Percentiles rank a stretch among this genome's conserved stretches.
Conservation (phyloP, 2,797 vertebrate species). For the Enteromius treurensis region DNA sequence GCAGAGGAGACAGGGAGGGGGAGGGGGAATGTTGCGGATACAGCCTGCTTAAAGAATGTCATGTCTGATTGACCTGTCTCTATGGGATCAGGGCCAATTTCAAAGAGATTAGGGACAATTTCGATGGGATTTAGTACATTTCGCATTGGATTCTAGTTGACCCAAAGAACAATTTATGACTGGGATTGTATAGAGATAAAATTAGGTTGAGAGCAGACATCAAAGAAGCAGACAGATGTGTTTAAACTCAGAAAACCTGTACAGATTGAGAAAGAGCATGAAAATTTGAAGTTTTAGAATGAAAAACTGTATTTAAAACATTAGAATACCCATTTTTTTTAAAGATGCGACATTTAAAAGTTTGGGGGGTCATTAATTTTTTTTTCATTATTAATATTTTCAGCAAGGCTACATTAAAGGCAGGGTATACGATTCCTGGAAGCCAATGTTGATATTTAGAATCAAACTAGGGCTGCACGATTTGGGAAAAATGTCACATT, state of each 20-base stretch:
- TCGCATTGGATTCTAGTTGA: conserved; percentile 46
- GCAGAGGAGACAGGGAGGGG: background rate
- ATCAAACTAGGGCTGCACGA: too few relatives aligned
- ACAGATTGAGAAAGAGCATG: conserved; percentile 1
- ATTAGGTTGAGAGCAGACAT: conserved; percentile 3
- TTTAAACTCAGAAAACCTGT: conserved; percentile 14
- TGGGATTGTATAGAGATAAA: conserved; percentile 37
- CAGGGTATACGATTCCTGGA: too few relatives aligned
- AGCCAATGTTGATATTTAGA: too few relatives aligned
- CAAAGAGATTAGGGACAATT: conserved; percentile 47
- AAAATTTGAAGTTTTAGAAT: background rate
- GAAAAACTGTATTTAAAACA: background rate
- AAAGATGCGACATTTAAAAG: background rate
- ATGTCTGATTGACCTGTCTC: conserved; percentile 1
- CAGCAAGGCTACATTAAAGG: background rate
- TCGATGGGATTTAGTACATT: conserved; percentile 44
- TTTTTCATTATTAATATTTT: background rate
- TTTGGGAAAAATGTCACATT: too few relatives aligned
- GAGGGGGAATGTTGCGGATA: background rate
- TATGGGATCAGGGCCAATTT: conserved; percentile 42
- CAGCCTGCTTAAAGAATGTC: conserved; percentile 10
- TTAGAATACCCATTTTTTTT: background rate
- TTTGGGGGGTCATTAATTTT: background rate
- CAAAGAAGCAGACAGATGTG: background rate
- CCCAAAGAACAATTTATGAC: conserved; percentile 36